Evolutionary conservation across 1,140 invertebrate species (phyloP).

Genomic region (Gryllus bimaculatus): DNA sequence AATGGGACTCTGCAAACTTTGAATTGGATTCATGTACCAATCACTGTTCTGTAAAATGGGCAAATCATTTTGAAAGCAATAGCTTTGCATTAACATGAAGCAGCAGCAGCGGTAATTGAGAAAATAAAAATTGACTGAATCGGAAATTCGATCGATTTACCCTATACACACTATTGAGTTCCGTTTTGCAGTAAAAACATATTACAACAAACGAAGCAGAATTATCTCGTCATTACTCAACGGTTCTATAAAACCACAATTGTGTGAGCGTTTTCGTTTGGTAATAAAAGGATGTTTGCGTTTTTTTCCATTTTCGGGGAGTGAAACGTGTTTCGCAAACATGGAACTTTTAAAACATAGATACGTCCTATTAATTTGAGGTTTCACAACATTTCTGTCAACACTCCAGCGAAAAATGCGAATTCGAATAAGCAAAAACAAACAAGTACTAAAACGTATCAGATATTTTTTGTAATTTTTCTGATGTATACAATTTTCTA

Average conservation of each 20-base stretch:
- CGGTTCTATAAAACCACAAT: not conserved
- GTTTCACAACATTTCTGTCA: too few relatives aligned
- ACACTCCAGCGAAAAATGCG: too few relatives aligned
- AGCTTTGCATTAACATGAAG: not conserved
- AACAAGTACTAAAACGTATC: too few relatives aligned
- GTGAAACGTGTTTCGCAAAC: too few relatives aligned
- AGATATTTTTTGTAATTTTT: too few relatives aligned
- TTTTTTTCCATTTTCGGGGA: too few relatives aligned
- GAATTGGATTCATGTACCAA: not conserved
- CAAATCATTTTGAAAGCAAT: conserved; percentile 1
- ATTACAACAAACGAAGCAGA: not conserved
- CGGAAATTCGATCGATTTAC: not conserved
- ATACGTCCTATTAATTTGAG: too few relatives aligned
- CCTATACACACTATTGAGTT: not conserved
- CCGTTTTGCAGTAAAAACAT: not conserved
- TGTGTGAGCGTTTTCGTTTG: too few relatives aligned
- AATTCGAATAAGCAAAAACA: too few relatives aligned
- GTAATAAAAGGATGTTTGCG: too few relatives aligned
- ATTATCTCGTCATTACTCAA: not conserved
- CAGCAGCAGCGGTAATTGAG: not conserved
- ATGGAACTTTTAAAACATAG: too few relatives aligned
- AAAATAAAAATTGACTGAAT: not conserved
- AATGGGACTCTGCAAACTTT: not conserved
- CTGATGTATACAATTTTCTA: too few relatives aligned
- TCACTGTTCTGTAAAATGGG: not conserved